These are phyloP conservation scores for Pilophorus perplexus DNA, from an alignment of 2,888 invertebrate genomes.

Conservation along the genomic window DNA sequence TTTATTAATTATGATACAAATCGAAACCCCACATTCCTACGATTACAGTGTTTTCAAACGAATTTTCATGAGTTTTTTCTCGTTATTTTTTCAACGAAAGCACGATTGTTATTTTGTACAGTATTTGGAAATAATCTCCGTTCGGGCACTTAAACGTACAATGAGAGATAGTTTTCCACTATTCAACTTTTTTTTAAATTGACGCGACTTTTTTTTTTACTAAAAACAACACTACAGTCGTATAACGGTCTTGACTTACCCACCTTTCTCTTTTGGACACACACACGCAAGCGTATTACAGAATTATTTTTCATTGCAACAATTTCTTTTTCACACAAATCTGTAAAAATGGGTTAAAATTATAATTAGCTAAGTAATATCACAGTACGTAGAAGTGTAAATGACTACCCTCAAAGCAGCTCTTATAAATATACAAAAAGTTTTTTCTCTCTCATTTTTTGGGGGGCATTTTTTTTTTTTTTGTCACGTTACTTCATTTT, in stretches of 20 bases:
- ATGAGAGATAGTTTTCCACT: slow-evolving; percentile 1
- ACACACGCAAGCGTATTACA: slow-evolving; percentile 49
- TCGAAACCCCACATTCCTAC: slow-evolving; percentile 27
- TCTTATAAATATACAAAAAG: slow-evolving; percentile 39
- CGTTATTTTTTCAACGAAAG: too few species aligned
- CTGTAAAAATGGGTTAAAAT: slow-evolving; percentile 28
- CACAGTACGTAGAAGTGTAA: slow-evolving; percentile 54
- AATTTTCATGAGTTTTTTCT: too few species aligned
- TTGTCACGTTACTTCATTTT: too few species aligned
- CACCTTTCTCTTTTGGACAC: slow-evolving; percentile 49
- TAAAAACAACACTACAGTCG: slow-evolving; percentile 24
- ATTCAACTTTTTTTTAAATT: slow-evolving; percentile 19
- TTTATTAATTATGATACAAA: too few species aligned
- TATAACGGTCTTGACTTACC: slow-evolving; percentile 34
- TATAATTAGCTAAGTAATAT: slow-evolving; percentile 50
- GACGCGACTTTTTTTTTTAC: slow-evolving; percentile 18
- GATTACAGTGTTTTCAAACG: slow-evolving; percentile 9
- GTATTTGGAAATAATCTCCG: background rate
- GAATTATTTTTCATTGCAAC: slow-evolving; percentile 7
- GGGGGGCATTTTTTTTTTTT: slow-evolving; percentile 6
- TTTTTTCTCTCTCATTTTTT: slow-evolving; percentile 3
- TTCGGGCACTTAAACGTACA: too few species aligned
- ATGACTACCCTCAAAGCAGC: slow-evolving; percentile 46
- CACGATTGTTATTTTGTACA: background rate
- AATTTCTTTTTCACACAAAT: slow-evolving; percentile 26